phyloP scores from a whole-genome alignment of 2,113 vertebrate genomes.

The Genyomyrus donnyi region DNA sequence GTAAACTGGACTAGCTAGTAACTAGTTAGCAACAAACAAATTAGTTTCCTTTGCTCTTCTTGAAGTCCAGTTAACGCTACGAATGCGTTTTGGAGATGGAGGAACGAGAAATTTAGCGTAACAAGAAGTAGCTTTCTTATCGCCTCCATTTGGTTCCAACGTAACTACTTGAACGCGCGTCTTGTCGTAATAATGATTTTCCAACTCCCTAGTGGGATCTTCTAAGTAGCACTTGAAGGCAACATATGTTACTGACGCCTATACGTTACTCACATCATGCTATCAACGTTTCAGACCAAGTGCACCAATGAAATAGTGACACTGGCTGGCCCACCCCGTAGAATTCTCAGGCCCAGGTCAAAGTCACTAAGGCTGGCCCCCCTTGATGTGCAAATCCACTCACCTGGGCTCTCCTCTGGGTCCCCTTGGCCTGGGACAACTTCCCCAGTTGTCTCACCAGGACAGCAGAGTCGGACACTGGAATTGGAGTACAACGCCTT shows the following conservation, averaged over 20 bases:
- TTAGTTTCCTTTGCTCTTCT: too few relatives aligned
- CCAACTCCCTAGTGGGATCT: too few relatives aligned
- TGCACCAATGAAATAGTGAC: neutral
- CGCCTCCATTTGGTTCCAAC: too few relatives aligned
- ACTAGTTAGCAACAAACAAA: too few relatives aligned
- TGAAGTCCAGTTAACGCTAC: too few relatives aligned
- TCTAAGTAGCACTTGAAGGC: neutral
- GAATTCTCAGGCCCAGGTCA: neutral
- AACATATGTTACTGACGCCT: neutral
- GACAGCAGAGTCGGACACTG: neutral
- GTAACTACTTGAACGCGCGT: too few relatives aligned
- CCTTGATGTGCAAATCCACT: neutral
- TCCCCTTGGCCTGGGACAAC: neutral
- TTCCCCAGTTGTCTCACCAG: neutral
- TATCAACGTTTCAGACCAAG: neutral
- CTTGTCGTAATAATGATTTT: too few relatives aligned
- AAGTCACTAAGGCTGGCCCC: neutral
- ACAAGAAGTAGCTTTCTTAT: too few relatives aligned
- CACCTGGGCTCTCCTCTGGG: neutral
- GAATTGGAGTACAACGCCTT: neutral
- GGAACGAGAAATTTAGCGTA: too few relatives aligned
- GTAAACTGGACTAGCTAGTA: too few relatives aligned
- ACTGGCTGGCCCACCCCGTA: neutral
- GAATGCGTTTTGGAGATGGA: too few relatives aligned
- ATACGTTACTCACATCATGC: neutral